These are phyloP conservation scores for Petrocephalus microphthalmus DNA, from an alignment of 2,113 vertebrate genomes.

Conservation along the genomic window DNA sequence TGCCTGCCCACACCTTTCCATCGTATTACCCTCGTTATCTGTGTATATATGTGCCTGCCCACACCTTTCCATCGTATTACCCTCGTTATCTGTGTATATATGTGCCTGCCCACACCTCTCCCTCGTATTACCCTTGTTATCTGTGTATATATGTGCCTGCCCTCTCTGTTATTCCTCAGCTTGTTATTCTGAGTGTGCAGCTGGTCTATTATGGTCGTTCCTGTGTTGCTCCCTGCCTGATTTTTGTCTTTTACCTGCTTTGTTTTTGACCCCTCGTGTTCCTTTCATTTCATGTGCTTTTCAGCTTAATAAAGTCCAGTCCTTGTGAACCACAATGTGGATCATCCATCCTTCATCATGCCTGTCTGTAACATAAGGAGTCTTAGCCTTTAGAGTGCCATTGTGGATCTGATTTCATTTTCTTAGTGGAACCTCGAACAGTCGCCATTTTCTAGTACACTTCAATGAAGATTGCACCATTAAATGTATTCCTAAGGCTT, in stretches of 20 bases:
- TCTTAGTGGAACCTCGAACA: neutral
- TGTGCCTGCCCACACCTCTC: neutral
- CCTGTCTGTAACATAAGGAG: neutral
- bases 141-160: neutral
- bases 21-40: neutral
- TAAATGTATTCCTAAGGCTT: neutral
- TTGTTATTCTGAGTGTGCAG: neutral
- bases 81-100: neutral
- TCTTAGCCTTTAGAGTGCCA: neutral
- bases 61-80: neutral
- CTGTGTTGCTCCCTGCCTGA: neutral
- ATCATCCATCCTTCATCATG: neutral
- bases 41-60: neutral
- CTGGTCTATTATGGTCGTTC: neutral
- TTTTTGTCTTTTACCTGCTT: neutral
- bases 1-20: neutral
- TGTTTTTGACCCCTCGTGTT: neutral
- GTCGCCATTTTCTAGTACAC: neutral
- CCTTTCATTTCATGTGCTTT: neutral
- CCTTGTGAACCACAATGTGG: neutral
- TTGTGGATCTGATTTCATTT: neutral
- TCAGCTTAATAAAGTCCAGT: neutral
- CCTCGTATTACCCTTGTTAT: neutral
- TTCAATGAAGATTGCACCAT: neutral
- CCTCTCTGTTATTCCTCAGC: neutral